Conservation (phyloP, 1,140 invertebrate species). For the Bathynomus jamesi region DNA sequence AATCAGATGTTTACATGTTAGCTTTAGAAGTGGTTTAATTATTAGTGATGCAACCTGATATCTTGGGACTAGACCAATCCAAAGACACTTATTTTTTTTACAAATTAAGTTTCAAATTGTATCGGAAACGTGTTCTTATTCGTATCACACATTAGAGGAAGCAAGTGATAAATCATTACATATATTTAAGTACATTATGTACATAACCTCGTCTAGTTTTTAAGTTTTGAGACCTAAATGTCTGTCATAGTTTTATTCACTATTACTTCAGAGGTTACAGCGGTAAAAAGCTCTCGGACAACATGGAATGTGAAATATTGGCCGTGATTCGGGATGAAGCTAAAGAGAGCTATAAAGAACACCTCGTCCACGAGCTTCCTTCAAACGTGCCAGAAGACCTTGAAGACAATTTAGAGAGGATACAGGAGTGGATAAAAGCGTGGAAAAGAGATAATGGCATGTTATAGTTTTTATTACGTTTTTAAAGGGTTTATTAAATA, state of each 20-base stretch:
- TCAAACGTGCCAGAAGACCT: slow-evolving; percentile 72
- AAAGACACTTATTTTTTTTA: no score
- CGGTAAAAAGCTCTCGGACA: slow-evolving; percentile 85
- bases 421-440: slow-evolving; percentile 69
- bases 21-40: no score
- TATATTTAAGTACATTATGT: no score
- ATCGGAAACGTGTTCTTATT: no score
- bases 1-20: no score
- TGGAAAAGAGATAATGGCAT: slow-evolving; percentile 54
- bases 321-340: slow-evolving; percentile 89
- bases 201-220: no score
- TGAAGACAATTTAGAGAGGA: slow-evolving; percentile 67
- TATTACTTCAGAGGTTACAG: slow-evolving; percentile 65
- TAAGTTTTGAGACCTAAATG: no score
- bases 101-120: no score
- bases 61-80: no score
- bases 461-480: neutral
- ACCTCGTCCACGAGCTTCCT: slow-evolving; percentile 74
- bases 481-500: neutral
- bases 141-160: no score
- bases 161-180: no score
- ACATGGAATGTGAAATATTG: slow-evolving; percentile 96
- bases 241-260: neutral
- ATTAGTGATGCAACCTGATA: no score
- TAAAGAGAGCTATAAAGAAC: slow-evolving; percentile 65